Evolutionary conservation across 2,797 vertebrate species (phyloP).

Genomic region (Anabacerthia variegaticeps): DNA sequence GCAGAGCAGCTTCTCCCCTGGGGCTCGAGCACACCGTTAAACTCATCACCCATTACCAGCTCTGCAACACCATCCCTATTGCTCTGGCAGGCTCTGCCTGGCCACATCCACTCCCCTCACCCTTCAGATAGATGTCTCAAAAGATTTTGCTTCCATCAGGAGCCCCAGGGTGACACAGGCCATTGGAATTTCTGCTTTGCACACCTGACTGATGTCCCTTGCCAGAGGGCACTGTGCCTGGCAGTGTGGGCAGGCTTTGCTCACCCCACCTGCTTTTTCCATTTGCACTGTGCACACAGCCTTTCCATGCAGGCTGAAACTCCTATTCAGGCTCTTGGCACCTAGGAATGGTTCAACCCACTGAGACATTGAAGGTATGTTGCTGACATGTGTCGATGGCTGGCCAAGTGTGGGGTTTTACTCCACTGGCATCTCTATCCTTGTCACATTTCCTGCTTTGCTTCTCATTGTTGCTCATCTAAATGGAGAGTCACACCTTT

Average conservation of each 20-base stretch:
- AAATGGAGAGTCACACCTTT: neutral
- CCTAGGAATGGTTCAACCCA: neutral
- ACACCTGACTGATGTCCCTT: neutral
- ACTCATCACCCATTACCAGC: accelerated
- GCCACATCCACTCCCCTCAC: accelerated
- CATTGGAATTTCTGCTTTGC: neutral
- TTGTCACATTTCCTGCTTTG: neutral
- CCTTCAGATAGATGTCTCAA: neutral
- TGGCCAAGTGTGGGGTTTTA: accelerated
- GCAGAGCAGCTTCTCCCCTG: neutral
- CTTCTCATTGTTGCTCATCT: neutral
- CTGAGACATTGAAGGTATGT: neutral
- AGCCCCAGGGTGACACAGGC: accelerated
- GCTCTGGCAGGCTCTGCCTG: neutral
- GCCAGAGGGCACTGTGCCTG: neutral
- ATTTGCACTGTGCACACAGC: neutral
- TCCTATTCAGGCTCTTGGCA: neutral
- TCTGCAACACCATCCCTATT: neutral
- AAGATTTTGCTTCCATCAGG: neutral
- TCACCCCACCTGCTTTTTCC: neutral
- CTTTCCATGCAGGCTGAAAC: neutral
- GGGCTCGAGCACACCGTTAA: accelerated
- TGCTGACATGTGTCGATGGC: accelerated
- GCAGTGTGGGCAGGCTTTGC: accelerated
- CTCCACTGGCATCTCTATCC: neutral